A percentile compares a stretch with the other conserved stretches of the same genome.
Conservation (phyloP, 2,113 vertebrate species). For the Meriones unguiculatus region DNA sequence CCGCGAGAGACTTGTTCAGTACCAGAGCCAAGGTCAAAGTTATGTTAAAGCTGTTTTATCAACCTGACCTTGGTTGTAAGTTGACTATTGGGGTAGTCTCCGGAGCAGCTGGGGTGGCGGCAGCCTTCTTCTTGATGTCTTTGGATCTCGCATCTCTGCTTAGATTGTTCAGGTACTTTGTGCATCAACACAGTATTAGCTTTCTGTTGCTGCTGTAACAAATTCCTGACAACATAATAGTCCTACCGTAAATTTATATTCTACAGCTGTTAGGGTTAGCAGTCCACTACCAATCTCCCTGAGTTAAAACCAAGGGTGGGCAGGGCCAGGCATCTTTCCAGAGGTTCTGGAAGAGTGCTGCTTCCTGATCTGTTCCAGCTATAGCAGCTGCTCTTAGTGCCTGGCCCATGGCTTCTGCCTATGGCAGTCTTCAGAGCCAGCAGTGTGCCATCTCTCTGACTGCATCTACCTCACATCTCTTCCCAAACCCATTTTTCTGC, state of each 20-base stretch:
- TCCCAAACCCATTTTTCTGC: background rate
- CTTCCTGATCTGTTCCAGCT: background rate
- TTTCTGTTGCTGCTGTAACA: conserved; percentile 50
- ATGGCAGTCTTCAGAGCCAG: background rate
- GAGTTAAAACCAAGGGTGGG: background rate
- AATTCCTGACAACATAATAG: background rate
- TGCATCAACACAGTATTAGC: background rate
- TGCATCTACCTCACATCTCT: background rate
- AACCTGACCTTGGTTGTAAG: conserved; percentile 78
- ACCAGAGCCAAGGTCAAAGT: conserved; percentile 84
- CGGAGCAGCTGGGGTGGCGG: conserved; percentile 1
- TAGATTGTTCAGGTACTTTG: conserved; percentile 10
- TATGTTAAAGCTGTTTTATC: conserved; percentile 76
- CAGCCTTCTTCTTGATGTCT: conserved; percentile 24
- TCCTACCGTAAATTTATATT: background rate
- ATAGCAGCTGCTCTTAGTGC: background rate
- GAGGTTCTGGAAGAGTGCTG: background rate
- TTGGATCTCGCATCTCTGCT: background rate
- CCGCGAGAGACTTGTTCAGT: conserved; percentile 88
- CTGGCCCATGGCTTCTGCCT: background rate
- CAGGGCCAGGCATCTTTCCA: background rate
- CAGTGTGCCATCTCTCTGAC: background rate
- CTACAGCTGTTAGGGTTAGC: background rate
- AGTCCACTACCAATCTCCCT: background rate
- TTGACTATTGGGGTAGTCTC: conserved; percentile 58